phyloP scores from a whole-genome alignment of 1,140 invertebrate species.

The Macrobrachium nipponense region DNA sequence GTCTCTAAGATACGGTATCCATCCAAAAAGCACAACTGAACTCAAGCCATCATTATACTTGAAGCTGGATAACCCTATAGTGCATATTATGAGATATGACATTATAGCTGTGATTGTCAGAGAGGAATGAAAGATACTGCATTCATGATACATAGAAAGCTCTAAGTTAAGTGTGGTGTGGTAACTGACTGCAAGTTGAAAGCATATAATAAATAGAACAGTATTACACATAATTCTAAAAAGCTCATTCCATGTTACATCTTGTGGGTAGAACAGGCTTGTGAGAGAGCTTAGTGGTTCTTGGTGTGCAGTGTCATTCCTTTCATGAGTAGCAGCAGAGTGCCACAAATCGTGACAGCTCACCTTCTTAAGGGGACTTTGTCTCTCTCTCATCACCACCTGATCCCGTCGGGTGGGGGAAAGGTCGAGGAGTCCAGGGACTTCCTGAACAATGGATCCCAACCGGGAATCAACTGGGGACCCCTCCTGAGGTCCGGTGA shows the following conservation, averaged over 20 bases:
- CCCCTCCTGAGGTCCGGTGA: constrained; percentile 25
- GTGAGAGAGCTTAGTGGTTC: constrained; percentile 21
- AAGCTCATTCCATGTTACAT: constrained; percentile 33
- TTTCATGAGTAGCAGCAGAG: constrained; percentile 12
- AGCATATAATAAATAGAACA: too few relatives aligned
- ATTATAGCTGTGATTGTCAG: not conserved
- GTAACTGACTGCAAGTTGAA: too few relatives aligned
- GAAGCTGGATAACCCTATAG: constrained; percentile 1
- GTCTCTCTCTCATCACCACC: constrained; percentile 53
- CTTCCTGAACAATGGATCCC: constrained; percentile 64
- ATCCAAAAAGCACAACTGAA: not conserved
- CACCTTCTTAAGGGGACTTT: constrained; percentile 55
- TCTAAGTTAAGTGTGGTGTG: not conserved
- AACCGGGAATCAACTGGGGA: constrained; percentile 34
- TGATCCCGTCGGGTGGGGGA: constrained; percentile 66
- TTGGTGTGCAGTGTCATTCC: constrained; percentile 32
- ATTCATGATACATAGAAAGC: constrained; percentile 12
- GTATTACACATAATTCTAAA: not conserved
- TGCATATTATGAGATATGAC: constrained; percentile 10
- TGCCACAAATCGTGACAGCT: constrained; percentile 19
- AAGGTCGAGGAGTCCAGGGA: constrained; percentile 67
- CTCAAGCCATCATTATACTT: not conserved
- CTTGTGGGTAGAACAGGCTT: not conserved
- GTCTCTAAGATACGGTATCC: not conserved
- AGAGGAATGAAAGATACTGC: constrained; percentile 1